Evolutionary conservation across 2,797 vertebrate species (phyloP).

Genomic region (Microchirus variegatus): DNA sequence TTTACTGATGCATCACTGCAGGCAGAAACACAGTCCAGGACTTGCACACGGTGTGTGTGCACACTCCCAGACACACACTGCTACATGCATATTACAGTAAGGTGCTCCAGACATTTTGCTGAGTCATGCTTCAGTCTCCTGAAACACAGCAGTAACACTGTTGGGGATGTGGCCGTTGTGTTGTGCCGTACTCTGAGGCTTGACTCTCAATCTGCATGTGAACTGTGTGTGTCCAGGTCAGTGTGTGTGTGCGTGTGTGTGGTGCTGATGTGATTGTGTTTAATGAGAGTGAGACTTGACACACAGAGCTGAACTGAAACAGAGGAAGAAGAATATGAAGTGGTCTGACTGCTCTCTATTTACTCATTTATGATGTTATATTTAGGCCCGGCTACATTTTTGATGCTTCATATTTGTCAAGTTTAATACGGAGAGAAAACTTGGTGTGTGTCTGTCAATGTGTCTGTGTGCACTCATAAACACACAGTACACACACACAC

Average conservation of each 20-base stretch:
- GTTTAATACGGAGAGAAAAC: constrained; percentile 66
- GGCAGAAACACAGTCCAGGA: constrained; percentile 10
- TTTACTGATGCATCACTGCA: constrained; percentile 48
- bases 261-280: constrained; percentile 7
- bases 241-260: neutral
- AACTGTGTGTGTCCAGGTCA: too few species aligned
- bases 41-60: neutral
- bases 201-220: too few species aligned
- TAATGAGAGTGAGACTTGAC: neutral
- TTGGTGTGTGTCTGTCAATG: constrained; percentile 46
- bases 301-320: constrained; percentile 28
- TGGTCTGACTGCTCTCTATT: constrained; percentile 50
- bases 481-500: neutral
- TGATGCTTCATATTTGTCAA: constrained; percentile 73
- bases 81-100: constrained; percentile 37
- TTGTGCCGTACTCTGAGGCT: too few species aligned
- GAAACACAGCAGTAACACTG: neutral
- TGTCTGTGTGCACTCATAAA: neutral
- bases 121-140: constrained; percentile 54
- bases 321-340: constrained; percentile 44
- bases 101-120: constrained; percentile 53
- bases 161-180: neutral
- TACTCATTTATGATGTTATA: constrained; percentile 79
- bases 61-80: constrained; percentile 8
- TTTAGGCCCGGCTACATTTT: constrained; percentile 75